Conservation (phyloP, 1,140 invertebrate genomes). For the Bombus fervidus region DNA sequence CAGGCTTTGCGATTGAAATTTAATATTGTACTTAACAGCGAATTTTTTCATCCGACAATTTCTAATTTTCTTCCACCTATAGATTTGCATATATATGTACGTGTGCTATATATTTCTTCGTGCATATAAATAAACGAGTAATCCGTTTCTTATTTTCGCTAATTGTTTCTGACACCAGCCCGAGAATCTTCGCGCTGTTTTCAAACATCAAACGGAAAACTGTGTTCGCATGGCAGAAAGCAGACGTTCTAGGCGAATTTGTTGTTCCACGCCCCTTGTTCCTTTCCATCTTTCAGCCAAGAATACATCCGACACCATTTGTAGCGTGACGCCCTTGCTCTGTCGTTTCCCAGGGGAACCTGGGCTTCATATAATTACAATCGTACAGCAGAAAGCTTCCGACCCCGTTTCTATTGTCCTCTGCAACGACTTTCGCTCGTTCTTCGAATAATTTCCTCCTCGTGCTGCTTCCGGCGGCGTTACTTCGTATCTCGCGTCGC, state of each 20-base stretch:
- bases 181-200: background rate
- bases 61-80: background rate
- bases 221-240: background rate
- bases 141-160: background rate
- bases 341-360: background rate
- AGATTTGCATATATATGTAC: too few relatives aligned
- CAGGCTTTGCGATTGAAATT: background rate
- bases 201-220: background rate
- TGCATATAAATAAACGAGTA: background rate
- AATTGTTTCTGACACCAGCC: background rate
- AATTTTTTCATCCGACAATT: background rate
- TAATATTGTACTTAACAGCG: background rate
- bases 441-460: slow-evolving; percentile 21
- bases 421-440: background rate
- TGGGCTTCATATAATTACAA: slow-evolving; percentile 54
- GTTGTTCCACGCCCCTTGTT: background rate
- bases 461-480: background rate
- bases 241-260: slow-evolving; percentile 14
- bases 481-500: background rate
- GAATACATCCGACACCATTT: slow-evolving; percentile 6
- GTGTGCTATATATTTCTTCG: too few relatives aligned
- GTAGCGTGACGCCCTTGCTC: background rate
- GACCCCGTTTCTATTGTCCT: slow-evolving; percentile 15
- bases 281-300: background rate
- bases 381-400: slow-evolving; percentile 8